Evolutionary conservation across 1,140 invertebrate species (phyloP).

Genomic region (Aphaenogaster ashmeadi): DNA sequence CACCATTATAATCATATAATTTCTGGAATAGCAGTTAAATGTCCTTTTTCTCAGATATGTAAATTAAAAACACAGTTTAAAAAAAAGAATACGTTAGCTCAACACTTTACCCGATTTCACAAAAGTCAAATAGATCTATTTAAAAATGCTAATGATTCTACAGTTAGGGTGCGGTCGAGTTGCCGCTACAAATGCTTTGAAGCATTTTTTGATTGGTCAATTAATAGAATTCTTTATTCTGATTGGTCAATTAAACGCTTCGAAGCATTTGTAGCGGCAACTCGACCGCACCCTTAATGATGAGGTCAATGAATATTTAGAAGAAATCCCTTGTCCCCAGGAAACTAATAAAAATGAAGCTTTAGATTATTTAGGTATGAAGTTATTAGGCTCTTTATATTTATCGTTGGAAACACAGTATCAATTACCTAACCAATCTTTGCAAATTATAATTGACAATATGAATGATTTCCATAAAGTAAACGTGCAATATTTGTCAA

Average conservation of each 20-base stretch:
- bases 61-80: conserved; percentile 16
- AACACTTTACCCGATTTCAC: conserved; percentile 5
- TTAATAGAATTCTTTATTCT: no score
- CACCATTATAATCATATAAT: conserved; percentile 17
- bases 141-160: conserved; percentile 7
- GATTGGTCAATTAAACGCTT: no score
- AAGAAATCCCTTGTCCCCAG: neutral
- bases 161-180: no score
- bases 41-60: neutral
- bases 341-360: conserved; percentile 11
- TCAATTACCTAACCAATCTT: conserved; percentile 1
- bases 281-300: no score
- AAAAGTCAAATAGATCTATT: neutral
- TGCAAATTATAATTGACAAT: neutral
- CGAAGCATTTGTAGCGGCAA: no score
- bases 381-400: conserved; percentile 5
- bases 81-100: conserved; percentile 11
- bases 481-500: neutral
- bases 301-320: conserved; percentile 6
- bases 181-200: no score
- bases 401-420: conserved; percentile 1
- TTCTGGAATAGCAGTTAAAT: neutral
- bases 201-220: no score
- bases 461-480: conserved; percentile 5
- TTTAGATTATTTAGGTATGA: conserved; percentile 22